Evolutionary conservation across 1,140 invertebrate genomes (phyloP).

Genomic region (Temnothorax nylanderi): DNA sequence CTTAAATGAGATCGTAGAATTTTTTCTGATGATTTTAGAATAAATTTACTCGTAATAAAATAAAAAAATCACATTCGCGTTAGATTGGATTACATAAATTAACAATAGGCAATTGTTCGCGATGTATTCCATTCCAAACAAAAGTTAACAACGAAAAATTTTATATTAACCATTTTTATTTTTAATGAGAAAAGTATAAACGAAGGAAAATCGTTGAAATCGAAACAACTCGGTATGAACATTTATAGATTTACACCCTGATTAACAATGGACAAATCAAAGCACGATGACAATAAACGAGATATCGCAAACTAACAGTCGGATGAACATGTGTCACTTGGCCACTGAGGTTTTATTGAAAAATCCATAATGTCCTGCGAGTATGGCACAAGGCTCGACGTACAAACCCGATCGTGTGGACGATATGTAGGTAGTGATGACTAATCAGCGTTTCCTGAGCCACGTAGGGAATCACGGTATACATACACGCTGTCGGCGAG

Average conservation of each 20-base stretch:
- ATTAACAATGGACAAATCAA: background rate
- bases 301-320: background rate
- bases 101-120: background rate
- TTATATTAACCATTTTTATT: background rate
- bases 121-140: background rate
- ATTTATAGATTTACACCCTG: background rate
- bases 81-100: background rate
- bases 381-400: background rate
- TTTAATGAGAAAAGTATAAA: background rate
- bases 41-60: background rate
- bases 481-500: conserved; percentile 6
- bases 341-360: background rate
- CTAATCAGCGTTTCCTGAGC: conserved; percentile 41
- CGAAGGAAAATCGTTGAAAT: background rate
- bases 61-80: background rate
- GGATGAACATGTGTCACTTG: background rate
- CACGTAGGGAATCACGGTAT: conserved; percentile 5
- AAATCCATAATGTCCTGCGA: background rate
- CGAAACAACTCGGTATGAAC: background rate
- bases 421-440: conserved; percentile 15
- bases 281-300: background rate
- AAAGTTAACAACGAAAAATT: background rate
- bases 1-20: too few species aligned
- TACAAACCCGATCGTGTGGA: background rate
- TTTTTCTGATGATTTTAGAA: too few species aligned